A percentile compares a stretch with the other conserved stretches of the same genome.
These are phyloP conservation scores for Columba guinea DNA, from an alignment of 2,797 vertebrate genomes.

Conservation along the genomic window DNA sequence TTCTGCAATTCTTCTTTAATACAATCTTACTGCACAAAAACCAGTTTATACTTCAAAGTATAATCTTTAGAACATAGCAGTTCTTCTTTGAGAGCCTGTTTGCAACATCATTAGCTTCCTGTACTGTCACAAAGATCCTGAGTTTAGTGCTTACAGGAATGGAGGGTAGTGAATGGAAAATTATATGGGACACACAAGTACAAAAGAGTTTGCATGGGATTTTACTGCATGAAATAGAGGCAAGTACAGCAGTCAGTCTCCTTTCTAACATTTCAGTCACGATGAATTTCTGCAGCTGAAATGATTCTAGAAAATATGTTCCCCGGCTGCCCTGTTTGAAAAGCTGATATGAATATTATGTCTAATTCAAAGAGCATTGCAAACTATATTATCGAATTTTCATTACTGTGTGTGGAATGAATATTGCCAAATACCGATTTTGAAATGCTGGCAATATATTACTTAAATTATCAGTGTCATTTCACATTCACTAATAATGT, in stretches of 20 bases:
- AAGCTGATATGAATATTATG: neutral
- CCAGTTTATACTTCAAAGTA: neutral
- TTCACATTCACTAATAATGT: neutral
- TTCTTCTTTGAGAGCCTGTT: neutral
- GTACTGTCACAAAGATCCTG: neutral
- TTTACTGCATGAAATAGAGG: neutral
- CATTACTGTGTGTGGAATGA: neutral
- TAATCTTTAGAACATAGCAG: neutral
- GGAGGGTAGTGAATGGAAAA: neutral
- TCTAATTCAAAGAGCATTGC: slow-evolving; percentile 19
- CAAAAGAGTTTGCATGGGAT: neutral
- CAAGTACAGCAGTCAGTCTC: neutral
- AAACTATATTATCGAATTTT: slow-evolving; percentile 19
- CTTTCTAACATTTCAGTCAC: neutral
- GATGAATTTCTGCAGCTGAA: neutral
- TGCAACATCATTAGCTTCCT: neutral
- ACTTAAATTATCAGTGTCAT: neutral
- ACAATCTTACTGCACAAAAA: neutral
- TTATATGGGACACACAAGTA: neutral
- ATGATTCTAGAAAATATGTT: neutral
- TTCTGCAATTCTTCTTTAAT: neutral
- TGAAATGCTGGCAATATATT: neutral
- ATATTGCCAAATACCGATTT: neutral
- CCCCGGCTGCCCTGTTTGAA: neutral
- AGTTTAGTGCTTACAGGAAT: neutral